These are phyloP conservation scores for Hypomesus transpacificus DNA, from an alignment of 2,113 vertebrate genomes.

Conservation along the genomic window DNA sequence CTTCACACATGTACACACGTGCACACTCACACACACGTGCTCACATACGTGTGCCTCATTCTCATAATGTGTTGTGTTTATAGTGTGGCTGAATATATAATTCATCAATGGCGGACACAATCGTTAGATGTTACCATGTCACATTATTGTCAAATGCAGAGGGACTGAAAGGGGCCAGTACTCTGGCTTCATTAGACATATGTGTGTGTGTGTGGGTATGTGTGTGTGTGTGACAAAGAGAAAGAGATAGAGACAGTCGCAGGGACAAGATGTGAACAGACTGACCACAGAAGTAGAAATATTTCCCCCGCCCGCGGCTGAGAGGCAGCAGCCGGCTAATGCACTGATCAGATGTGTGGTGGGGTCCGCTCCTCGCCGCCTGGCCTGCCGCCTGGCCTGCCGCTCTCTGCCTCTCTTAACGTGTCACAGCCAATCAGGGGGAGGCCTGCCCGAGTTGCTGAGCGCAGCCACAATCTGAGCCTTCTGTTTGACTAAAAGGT, in stretches of 20 bases:
- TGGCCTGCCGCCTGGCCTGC: no score
- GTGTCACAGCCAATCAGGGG: conserved; percentile 33
- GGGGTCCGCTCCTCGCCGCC: not conserved
- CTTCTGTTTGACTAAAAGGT: conserved; percentile 25
- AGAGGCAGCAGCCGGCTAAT: conserved; percentile 24
- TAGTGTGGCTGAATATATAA: conserved; percentile 62
- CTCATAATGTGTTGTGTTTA: conserved; percentile 75
- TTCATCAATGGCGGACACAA: conserved; percentile 60
- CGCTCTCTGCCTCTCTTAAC: conserved; percentile 13
- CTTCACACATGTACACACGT: conserved; percentile 20
- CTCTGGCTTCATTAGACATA: conserved; percentile 47
- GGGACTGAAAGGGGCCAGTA: conserved; percentile 61
- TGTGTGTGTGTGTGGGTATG: conserved; percentile 14
- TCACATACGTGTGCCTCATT: conserved; percentile 39
- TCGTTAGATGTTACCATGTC: conserved; percentile 62
- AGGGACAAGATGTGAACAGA: conserved; percentile 51
- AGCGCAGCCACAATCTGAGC: conserved; percentile 1
- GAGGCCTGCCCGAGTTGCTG: not conserved
- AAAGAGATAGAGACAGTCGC: conserved; percentile 27
- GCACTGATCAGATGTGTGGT: conserved; percentile 33
- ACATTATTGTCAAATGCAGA: conserved; percentile 67
- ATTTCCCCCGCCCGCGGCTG: conserved; percentile 20
- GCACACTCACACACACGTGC: conserved; percentile 5
- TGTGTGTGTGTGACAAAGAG: conserved; percentile 11
- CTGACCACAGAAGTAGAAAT: conserved; percentile 51